Percentiles rank a stretch among this genome's conserved stretches.
Conservation (phyloP, 2,797 vertebrate genomes). For the Sebastes jordani region DNA sequence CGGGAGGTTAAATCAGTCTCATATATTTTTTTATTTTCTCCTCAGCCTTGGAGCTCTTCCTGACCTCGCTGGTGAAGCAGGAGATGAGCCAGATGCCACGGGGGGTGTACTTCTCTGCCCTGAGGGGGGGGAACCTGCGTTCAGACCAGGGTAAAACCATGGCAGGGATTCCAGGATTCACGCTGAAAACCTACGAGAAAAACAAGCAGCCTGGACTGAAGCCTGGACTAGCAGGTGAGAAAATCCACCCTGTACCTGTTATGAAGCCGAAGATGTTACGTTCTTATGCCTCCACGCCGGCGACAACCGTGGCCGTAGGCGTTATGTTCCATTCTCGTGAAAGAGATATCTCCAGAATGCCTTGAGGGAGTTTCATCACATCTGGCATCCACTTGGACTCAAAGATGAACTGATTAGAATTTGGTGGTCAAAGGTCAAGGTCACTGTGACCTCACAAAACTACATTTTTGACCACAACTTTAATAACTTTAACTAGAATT, state of each 20-base stretch:
- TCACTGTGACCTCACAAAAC: too few relatives aligned
- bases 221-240: conserved; percentile 91
- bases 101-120: conserved; percentile 91
- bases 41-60: conserved; percentile 89
- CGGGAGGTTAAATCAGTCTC: background rate
- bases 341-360: accelerated
- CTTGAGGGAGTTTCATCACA: too few relatives aligned
- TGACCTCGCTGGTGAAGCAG: conserved; percentile 89
- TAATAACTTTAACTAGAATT: background rate
- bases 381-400: too few relatives aligned
- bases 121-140: conserved; percentile 80
- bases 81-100: conserved; percentile 95
- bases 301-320: accelerated
- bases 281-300: too few relatives aligned
- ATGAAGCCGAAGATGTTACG: accelerated
- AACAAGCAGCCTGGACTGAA: conserved; percentile 96
- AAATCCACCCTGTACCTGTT: background rate
- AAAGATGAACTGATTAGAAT: too few relatives aligned
- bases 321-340: too few relatives aligned
- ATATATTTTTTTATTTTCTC: background rate
- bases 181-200: conserved; percentile 93
- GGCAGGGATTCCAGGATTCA: conserved; percentile 89
- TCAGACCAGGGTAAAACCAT: conserved; percentile 91
- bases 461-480: background rate
- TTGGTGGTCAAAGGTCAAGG: too few relatives aligned